Base-by-base conservation (phyloP, 2,797 vertebrate species). In the Centropyge bicolor region DNA sequence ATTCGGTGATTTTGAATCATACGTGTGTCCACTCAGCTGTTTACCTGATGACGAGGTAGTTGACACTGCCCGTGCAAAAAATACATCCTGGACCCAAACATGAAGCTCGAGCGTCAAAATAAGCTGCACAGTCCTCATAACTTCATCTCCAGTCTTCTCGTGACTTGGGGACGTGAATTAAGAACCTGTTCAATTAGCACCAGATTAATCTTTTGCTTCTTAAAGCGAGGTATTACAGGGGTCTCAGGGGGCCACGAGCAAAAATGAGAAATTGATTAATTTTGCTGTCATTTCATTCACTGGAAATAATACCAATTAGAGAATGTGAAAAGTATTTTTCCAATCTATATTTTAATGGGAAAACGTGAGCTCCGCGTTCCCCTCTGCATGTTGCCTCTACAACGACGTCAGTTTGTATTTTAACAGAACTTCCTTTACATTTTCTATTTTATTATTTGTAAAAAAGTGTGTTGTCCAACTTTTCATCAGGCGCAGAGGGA, bases 211-310 rank as follows among this genome's bases (percentile, higher is more conserved):
- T 73, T 61, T 66, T 19, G 27, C 38, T 51, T 72, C 68, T 85
- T 10, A 59, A 56, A 57, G 54, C 1, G 11, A 51, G 5, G 66
- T 55, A 69, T 76, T 77, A 48, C 22, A 14, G 36, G 0, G 8
- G 40, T 59, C 66, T 52, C 14, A 0, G 2, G 64, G 62, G 43
- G 38, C 51, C 64, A 17, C 36, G 8, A 41, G 77, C 49, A 52
- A 65, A 86, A 84, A 80, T 68, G 49, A 84, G 67, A 84, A 80
- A 80, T 52, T 72, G 38, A 88, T 89, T 82, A 63, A 84, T 79
- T 79, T 75, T 1, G 7, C 36, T 63, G 67, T 67, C 38, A 31
- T 81, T 87, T 83, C 74, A 84, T 80, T 82, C 19, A 64, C 71
- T 20, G 43, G 41, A 82, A 81, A 85, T 81, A 10, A 78, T 71